Evolutionary conservation across 1,140 invertebrate genomes (phyloP), one percentile per base, ranked within the genome.

Genomic region (Lepidotrigona ventralis): DNA sequence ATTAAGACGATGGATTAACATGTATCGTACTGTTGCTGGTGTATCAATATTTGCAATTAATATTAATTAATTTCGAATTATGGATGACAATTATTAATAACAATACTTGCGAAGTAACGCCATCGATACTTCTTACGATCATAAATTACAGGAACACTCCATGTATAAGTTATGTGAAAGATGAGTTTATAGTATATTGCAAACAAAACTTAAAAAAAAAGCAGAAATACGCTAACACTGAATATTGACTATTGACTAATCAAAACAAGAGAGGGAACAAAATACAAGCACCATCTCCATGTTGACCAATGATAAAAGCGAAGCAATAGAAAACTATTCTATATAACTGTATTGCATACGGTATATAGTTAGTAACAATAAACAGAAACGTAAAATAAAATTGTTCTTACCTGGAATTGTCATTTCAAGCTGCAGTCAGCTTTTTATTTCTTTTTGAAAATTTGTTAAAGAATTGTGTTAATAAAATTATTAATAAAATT

Each of bases 311-410:
- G 63, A 29, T 75, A 54, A 9, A 51, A 81, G 46, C n/a, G 21
- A 83, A 78, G 46, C 51, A 23, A 63, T 54, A 29, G 54, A 78
- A 63, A 60, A 60, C 23, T 76, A 33, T 81, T 77, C 6, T 46
- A 46, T 8, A 79, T 83, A 83, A 83, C 81, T 75, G 70, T 79
- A 69, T 15, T 19, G 12, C 66, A 17, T 64, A 83, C 54, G 83
- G 74, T 78, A 78, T 33, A 66, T 3, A n/a, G 11, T 11, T 60
- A 60, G 12, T 15, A 29, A 11, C 39, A 51, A 9, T 11, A 56
- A 80, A 2, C 46, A 19, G 9, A 46, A 33, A 66, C 8, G 19
- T 29, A 58, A 79, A 19, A 56, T 23, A n/a, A 8, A 74, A 26
- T 9, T 19, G 5, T 14, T 19, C 84, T 77, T 78, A 85, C 81